phyloP scores from a whole-genome alignment of 2,888 invertebrate genomes.

The Eupithecia tripunctaria region DNA sequence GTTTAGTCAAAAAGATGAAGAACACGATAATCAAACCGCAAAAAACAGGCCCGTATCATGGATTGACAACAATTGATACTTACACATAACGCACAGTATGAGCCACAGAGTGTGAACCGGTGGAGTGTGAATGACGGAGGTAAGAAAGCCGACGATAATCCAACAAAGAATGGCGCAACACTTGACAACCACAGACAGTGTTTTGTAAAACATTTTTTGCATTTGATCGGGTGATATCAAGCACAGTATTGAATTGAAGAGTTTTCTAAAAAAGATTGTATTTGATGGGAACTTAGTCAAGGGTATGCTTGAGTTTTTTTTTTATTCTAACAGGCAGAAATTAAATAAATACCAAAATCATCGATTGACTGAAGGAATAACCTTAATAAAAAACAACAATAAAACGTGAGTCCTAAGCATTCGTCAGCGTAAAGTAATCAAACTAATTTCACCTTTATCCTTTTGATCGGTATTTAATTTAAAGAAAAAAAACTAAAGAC shows the following conservation, averaged over 20 bases:
- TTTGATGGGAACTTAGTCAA: neutral
- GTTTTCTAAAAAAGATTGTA: neutral
- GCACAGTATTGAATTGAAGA: neutral
- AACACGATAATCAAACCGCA: neutral
- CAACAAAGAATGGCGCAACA: slow-evolving; percentile 14
- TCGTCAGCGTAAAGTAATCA: neutral
- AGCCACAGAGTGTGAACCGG: slow-evolving; percentile 49
- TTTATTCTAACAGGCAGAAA: neutral
- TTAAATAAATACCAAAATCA: too few species aligned
- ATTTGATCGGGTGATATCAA: slow-evolving; percentile 5
- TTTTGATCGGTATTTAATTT: slow-evolving; percentile 69
- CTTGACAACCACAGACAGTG: slow-evolving; percentile 25
- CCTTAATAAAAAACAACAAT: too few species aligned
- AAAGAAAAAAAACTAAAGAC: slow-evolving; percentile 48
- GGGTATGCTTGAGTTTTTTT: neutral
- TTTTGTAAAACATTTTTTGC: slow-evolving; percentile 17
- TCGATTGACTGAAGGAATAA: too few species aligned
- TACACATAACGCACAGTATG: slow-evolving; percentile 29
- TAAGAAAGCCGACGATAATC: slow-evolving; percentile 40
- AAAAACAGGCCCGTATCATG: slow-evolving; percentile 14
- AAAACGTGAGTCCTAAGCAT: neutral
- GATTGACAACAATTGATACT: slow-evolving; percentile 47
- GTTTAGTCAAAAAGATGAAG: neutral
- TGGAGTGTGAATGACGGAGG: slow-evolving; percentile 66
- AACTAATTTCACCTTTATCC: slow-evolving; percentile 36